These are phyloP conservation scores for Ectropis crepuscularia DNA, from an alignment of 2,888 invertebrate genomes.

Conservation along the genomic window DNA sequence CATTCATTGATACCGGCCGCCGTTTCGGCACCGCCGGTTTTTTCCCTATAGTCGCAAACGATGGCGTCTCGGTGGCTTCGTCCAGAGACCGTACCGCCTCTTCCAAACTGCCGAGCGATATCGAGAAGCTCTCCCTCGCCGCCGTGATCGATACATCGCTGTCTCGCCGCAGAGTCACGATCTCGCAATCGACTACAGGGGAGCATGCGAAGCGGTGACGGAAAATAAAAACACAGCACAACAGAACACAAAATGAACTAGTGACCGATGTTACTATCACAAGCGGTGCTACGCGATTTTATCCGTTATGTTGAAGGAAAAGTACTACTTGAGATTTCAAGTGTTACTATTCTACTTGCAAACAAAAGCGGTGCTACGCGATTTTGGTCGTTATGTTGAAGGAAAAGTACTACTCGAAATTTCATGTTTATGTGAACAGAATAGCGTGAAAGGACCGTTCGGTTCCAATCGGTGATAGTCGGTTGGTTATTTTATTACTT, in stretches of 20 bases:
- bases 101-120: conserved; percentile 78
- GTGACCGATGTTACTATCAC: conserved; percentile 10
- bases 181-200: conserved; percentile 73
- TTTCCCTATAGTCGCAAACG: conserved; percentile 79
- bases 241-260: conserved; percentile 27
- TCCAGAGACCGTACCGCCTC: conserved; percentile 77
- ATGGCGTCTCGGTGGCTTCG: conserved; percentile 69
- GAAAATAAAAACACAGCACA: conserved; percentile 51
- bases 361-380: too few relatives aligned
- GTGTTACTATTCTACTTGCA: conserved; percentile 16
- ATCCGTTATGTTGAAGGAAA: too few relatives aligned
- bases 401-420: neutral
- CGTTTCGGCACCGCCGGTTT: conserved; percentile 82
- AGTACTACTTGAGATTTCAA: neutral
- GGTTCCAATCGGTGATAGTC: too few relatives aligned
- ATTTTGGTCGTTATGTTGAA: too few relatives aligned
- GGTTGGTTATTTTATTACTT: too few relatives aligned
- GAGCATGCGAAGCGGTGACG: conserved; percentile 62
- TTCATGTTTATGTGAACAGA: neutral
- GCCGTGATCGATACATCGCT: conserved; percentile 76
- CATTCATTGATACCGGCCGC: conserved; percentile 86
- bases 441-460: too few relatives aligned
- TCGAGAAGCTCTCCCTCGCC: conserved; percentile 79
- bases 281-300: too few relatives aligned
- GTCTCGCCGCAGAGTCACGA: conserved; percentile 82